phyloP scores from a whole-genome alignment of 2,113 vertebrate species.

The Poeciliopsis turrubarensis region DNA sequence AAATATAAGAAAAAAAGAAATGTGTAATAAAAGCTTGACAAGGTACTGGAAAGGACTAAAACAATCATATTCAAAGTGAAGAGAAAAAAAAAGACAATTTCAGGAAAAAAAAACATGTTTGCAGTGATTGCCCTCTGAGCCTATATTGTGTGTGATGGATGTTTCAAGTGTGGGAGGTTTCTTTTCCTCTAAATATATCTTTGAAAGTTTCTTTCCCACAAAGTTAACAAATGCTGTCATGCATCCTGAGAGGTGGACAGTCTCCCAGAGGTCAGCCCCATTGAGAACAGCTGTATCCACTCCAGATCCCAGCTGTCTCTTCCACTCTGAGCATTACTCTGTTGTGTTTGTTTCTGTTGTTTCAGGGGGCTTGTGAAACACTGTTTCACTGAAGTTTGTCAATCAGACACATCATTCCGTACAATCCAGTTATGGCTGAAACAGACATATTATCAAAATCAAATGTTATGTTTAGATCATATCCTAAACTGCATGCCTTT shows the following conservation, averaged over 20 bases:
- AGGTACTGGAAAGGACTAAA: background rate
- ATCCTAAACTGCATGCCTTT: background rate
- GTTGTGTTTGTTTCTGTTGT: background rate
- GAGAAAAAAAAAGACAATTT: background rate
- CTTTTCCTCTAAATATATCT: conserved; percentile 47
- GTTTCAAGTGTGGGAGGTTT: conserved; percentile 40
- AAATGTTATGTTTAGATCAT: background rate
- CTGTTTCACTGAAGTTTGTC: background rate
- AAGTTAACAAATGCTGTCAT: conserved; percentile 18
- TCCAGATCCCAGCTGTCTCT: conserved; percentile 11
- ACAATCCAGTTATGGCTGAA: background rate
- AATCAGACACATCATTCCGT: background rate
- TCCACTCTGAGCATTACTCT: background rate
- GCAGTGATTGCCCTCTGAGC: background rate
- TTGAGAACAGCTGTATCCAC: conserved; percentile 25
- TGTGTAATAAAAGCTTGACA: background rate
- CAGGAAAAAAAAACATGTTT: background rate
- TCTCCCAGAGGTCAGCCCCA: conserved; percentile 9
- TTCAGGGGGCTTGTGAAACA: background rate
- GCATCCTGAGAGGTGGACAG: background rate
- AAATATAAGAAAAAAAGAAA: background rate
- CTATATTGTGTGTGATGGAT: conserved; percentile 10
- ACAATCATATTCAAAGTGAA: background rate
- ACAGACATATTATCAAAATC: background rate
- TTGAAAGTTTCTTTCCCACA: conserved; percentile 8